A percentile compares a stretch with the other conserved stretches of the same genome.
phyloP scores from a whole-genome alignment of 2,888 invertebrate genomes.

The Amphipoea oculea region DNA sequence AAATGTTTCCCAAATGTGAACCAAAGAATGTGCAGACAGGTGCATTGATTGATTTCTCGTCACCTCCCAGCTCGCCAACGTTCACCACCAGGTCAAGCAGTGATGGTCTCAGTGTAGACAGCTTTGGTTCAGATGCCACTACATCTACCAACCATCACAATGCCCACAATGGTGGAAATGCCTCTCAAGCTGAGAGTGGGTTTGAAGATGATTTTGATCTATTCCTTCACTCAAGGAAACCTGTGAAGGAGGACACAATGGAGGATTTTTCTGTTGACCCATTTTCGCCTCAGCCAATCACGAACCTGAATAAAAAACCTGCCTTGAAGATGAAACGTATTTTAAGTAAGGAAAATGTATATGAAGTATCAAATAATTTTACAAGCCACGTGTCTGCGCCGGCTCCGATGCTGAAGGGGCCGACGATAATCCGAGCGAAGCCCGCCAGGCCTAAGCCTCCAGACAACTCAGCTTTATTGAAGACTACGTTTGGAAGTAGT shows the following conservation, averaged over 20 bases:
- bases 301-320: slow-evolving; percentile 72
- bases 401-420: slow-evolving; percentile 88
- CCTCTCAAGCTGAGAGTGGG: slow-evolving; percentile 94
- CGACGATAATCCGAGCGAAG: slow-evolving; percentile 94
- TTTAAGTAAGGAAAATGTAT: slow-evolving; percentile 91
- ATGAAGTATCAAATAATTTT: slow-evolving; percentile 90
- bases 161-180: slow-evolving; percentile 91
- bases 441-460: slow-evolving; percentile 91
- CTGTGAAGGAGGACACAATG: slow-evolving; percentile 80
- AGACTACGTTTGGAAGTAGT: slow-evolving; percentile 80
- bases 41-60: slow-evolving; percentile 93
- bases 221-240: slow-evolving; percentile 88
- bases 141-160: slow-evolving; percentile 89
- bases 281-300: slow-evolving; percentile 86
- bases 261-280: slow-evolving; percentile 91
- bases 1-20: slow-evolving; percentile 87
- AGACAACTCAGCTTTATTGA: slow-evolving; percentile 85
- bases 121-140: slow-evolving; percentile 94
- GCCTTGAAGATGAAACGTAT: slow-evolving; percentile 87
- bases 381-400: slow-evolving; percentile 82
- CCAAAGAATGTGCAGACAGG: slow-evolving; percentile 86
- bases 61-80: slow-evolving; percentile 94
- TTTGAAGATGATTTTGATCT: slow-evolving; percentile 96
- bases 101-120: slow-evolving; percentile 94
- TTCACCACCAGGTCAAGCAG: slow-evolving; percentile 94